Percentiles rank a stretch among this genome's conserved stretches.
Conservation (phyloP, 2,797 vertebrate species). For the Coregonus ussuriensis region DNA sequence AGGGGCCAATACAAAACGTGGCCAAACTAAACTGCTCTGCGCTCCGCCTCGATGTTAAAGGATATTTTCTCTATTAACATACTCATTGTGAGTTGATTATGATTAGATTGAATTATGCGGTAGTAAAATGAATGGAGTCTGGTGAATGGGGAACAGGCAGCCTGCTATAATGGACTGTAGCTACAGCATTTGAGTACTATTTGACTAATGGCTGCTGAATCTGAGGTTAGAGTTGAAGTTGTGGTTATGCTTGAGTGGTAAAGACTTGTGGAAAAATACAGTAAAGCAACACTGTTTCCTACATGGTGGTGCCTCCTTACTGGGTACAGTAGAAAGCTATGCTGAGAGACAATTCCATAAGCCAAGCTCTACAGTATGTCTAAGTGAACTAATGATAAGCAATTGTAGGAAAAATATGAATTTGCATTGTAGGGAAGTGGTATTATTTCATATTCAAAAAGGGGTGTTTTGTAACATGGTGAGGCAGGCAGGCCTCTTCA, state of each 20-base stretch:
- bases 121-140: slow-evolving; percentile 27
- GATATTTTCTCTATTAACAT: slow-evolving; percentile 28
- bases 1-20: slow-evolving; percentile 56
- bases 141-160: slow-evolving; percentile 9
- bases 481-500: neutral
- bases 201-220: slow-evolving; percentile 31
- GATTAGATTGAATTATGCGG: slow-evolving; percentile 35
- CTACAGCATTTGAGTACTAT: neutral
- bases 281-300: neutral
- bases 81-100: slow-evolving; percentile 41
- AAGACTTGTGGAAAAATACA: slow-evolving; percentile 12
- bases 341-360: neutral
- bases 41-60: slow-evolving; percentile 30
- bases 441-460: neutral
- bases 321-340: neutral
- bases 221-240: slow-evolving; percentile 28
- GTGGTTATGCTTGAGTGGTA: slow-evolving; percentile 18
- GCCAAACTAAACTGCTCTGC: slow-evolving; percentile 37
- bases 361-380: neutral
- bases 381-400: slow-evolving; percentile 5
- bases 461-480: neutral
- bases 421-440: neutral
- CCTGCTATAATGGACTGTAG: slow-evolving; percentile 1
- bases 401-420: neutral
- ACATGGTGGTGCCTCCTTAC: neutral